Conservation (phyloP, 2,888 invertebrate species). For the Acrocera orbiculus region DNA sequence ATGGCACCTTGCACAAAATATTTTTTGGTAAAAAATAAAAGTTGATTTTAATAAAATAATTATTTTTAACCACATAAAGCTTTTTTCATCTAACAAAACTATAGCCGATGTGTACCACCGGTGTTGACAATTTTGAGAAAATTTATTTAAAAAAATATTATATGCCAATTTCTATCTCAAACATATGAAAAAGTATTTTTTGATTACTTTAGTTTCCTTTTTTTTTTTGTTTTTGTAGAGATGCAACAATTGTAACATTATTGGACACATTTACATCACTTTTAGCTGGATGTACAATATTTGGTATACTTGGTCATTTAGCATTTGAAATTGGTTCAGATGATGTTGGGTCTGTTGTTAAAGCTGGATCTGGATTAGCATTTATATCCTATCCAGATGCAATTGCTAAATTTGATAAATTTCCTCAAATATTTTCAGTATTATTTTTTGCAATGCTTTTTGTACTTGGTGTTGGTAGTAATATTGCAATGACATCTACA, state of each 20-base stretch:
- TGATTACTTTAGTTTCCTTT: neutral
- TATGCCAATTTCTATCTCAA: neutral
- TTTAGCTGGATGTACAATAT: slow-evolving; percentile 39
- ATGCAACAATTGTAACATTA: slow-evolving; percentile 37
- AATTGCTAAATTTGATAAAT: slow-evolving; percentile 34
- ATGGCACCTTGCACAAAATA: no score
- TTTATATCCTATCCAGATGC: slow-evolving; percentile 42
- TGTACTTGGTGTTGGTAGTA: slow-evolving; percentile 36
- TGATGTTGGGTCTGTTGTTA: slow-evolving; percentile 34
- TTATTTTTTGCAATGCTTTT: slow-evolving; percentile 40
- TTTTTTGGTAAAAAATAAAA: no score
- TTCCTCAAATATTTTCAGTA: slow-evolving; percentile 39
- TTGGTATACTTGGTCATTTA: slow-evolving; percentile 38
- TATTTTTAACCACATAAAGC: no score
- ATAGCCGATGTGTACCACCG: no score
- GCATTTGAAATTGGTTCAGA: slow-evolving; percentile 34
- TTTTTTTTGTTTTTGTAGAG: slow-evolving; percentile 22
- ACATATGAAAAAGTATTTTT: no score
- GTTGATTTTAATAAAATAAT: no score
- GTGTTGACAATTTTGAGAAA: no score
- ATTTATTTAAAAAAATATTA: no score
- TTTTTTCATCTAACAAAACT: no score
- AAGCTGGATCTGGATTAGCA: slow-evolving; percentile 36
- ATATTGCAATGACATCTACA: slow-evolving; percentile 33
- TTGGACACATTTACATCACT: slow-evolving; percentile 39